Evolutionary conservation across 1,140 invertebrate genomes (phyloP), one percentile per base, ranked within the genome.

Genomic region (Euura saliciscinereae): DNA sequence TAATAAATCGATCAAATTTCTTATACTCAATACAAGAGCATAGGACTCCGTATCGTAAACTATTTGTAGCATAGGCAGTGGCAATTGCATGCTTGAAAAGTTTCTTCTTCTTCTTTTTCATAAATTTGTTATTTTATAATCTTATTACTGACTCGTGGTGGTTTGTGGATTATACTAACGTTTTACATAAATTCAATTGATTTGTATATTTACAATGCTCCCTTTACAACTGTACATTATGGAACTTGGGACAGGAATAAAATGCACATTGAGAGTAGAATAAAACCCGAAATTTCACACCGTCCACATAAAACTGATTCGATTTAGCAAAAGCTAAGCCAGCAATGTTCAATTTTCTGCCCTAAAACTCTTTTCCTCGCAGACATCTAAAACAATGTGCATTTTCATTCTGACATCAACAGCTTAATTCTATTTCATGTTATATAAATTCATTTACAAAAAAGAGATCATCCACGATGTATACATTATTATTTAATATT

Each of bases 21-120:
- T 28, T 44, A 45, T 11, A 44, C 28, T 44, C 51, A 44, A 67
- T n/a, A 69, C 10, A 45, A 74, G 43, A 59, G 51, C 43, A 59
- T 64, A 28, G 44, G 73, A 66, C 65, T 65, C 66, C 43, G 59
- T 75, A 70, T 4, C 65, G 70, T 73, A 76, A 69, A 73, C 70
- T 64, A 77, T 73, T 72, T 46, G 71, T 75, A 78, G 74, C 78
- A 74, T 70, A 80, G 79, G 80, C 80, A 82, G 80, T 82, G 79
- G 68, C 77, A 76, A 72, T 75, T 66, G 68, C 77, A 78, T 74
- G 28, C n/a, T 71, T 78, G 67, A 80, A 80, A 78, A 76, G 78
- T 73, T 78, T 66, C 43, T 44, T 79, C 51, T 28, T n/a, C 8
- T 69, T 69, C 13, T 69, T 7, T 69, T n/a, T 69, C 43, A 44